A percentile compares a stretch with the other conserved stretches of the same genome.
phyloP scores from a whole-genome alignment of 2,888 invertebrate genomes.

The Cosmia trapezina region DNA sequence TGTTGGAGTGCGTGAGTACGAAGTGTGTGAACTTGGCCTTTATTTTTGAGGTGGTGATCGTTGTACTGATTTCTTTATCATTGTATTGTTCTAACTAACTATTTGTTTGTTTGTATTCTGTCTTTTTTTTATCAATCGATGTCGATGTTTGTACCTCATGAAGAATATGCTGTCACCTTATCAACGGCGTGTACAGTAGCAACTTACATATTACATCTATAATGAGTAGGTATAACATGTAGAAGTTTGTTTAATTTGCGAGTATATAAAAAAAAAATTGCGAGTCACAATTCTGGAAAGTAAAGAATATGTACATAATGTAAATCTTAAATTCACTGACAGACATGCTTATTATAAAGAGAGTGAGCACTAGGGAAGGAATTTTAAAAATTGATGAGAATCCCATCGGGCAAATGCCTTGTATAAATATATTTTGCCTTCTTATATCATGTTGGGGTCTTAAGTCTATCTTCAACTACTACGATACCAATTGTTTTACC shows the following conservation, averaged over 20 bases:
- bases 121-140: neutral
- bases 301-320: neutral
- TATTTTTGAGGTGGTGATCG: constrained; percentile 1
- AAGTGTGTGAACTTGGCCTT: constrained; percentile 47
- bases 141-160: neutral
- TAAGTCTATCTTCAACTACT: neutral
- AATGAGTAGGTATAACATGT: neutral
- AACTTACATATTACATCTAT: neutral
- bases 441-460: neutral
- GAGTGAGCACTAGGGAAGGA: neutral
- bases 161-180: neutral
- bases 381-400: neutral
- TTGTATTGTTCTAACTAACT: neutral
- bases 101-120: neutral
- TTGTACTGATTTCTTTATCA: constrained; percentile 13
- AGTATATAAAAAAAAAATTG: no score
- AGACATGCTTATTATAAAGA: neutral
- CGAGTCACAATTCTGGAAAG: neutral
- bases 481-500: neutral
- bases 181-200: neutral
- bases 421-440: neutral
- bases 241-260: neutral
- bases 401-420: neutral
- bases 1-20: constrained; percentile 1
- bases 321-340: neutral